phyloP scores from a whole-genome alignment of 2,888 invertebrate genomes.

The Pycnomerus fuliginosus region DNA sequence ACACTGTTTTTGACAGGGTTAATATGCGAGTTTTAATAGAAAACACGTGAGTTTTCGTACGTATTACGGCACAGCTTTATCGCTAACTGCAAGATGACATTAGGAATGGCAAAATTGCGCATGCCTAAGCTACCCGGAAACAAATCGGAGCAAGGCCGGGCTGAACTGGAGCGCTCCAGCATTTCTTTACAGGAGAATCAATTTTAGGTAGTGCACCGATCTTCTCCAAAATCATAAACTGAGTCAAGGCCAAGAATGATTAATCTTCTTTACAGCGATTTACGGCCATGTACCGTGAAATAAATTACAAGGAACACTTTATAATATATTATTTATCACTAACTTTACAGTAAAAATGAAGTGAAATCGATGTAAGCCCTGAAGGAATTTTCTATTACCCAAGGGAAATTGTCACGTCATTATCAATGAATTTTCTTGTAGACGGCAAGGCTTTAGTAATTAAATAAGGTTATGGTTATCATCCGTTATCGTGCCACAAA shows the following conservation, averaged over 20 bases:
- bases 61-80: slow-evolving; percentile 41
- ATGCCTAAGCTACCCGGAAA: slow-evolving; percentile 43
- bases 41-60: slow-evolving; percentile 29
- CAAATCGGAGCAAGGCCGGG: slow-evolving; percentile 42
- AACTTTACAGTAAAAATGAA: too few relatives aligned
- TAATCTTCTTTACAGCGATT: too few relatives aligned
- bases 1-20: slow-evolving; percentile 3
- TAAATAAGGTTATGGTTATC: too few relatives aligned
- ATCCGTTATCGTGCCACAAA: too few relatives aligned
- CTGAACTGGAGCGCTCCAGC: slow-evolving; percentile 25
- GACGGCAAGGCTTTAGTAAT: too few relatives aligned
- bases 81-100: slow-evolving; percentile 46
- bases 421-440: slow-evolving; percentile 23
- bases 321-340: too few relatives aligned
- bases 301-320: too few relatives aligned
- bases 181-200: slow-evolving; percentile 18
- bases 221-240: slow-evolving; percentile 1
- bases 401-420: slow-evolving; percentile 33
- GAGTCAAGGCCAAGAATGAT: slow-evolving; percentile 15
- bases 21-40: not conserved
- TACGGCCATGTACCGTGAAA: too few relatives aligned
- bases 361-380: slow-evolving; percentile 1
- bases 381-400: slow-evolving; percentile 24
- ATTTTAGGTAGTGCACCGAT: slow-evolving; percentile 11
- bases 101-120: slow-evolving; percentile 38